Evolutionary conservation across 2,888 invertebrate species (phyloP), one percentile per base, ranked within the genome.

Genomic region (Myopa tessellatipennis): DNA sequence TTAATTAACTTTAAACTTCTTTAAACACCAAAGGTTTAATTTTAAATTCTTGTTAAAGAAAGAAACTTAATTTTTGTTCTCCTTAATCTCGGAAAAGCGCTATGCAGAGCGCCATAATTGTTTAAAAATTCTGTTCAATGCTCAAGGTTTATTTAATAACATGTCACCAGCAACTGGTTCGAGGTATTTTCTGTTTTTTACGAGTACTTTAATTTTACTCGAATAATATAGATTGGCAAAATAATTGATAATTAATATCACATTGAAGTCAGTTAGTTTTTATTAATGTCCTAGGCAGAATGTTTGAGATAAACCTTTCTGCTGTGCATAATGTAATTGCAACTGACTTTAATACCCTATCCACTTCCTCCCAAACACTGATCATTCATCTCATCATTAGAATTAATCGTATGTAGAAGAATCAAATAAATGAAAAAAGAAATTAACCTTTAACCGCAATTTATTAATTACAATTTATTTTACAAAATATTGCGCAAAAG

Each of bases 401-500:
- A 45, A 70, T 77, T 78, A 78, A 26, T 55, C 60, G 52, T 73
- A 77, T 67, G 61, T 26, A 61, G 61, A 26, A 26, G 10, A 65
- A 34, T 36, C 65, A 38, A 36, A 34, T 34, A 36, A 55, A 72
- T 36, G 26, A 52, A 67, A 55, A 61, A 55, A 38, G 76, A 69
- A 78, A 73, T 76, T 79, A 80, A 70, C 77, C 78, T 77, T 61
- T 78, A 76, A 76, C 78, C 72, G 71, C 58, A 73, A 72, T 69
- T 65, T 76, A 50, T 68, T 78, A 63, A 63, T 72, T 69, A 55
- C 73, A 73, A 73, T 78, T 69, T 77, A 73, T 78, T 73, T 78
- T 78, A 58, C 63, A 69, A 77, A 74, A 45, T 70, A 45, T 78
- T 73, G 63, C 55, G 81, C 78, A 80, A 84, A 84, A 90, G 90